phyloP scores from a whole-genome alignment of 2,113 vertebrate species.

The Limanda limanda region DNA sequence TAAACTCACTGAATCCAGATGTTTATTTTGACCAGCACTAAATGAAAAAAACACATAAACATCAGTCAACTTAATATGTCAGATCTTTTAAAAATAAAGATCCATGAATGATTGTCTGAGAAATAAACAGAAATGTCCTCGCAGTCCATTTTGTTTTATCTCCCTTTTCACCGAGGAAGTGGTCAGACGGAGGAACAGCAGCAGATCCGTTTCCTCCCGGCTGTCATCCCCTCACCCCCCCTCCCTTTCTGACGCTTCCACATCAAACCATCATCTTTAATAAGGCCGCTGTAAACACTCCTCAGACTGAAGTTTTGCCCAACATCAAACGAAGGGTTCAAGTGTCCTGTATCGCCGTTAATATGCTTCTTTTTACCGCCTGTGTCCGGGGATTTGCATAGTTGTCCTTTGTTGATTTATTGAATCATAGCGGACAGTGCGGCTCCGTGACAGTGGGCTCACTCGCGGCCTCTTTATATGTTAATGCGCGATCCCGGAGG shows the following conservation, averaged over 20 bases:
- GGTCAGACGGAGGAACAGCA: constrained; percentile 63
- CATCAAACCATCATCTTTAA: constrained; percentile 80
- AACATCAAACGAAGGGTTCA: constrained; percentile 66
- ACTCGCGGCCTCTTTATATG: constrained; percentile 84
- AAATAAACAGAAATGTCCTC: too few species aligned
- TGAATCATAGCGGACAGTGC: constrained; percentile 57
- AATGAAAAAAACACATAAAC: too few species aligned
- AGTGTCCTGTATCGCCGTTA: constrained; percentile 70
- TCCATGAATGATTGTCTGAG: too few species aligned
- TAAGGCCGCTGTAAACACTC: constrained; percentile 68
- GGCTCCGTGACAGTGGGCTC: constrained; percentile 65
- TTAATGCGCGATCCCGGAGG: constrained; percentile 77
- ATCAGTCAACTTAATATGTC: too few species aligned
- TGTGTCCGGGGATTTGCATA: constrained; percentile 81
- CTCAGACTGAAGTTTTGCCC: constrained; percentile 67
- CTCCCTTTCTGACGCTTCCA: constrained; percentile 52
- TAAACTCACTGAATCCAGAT: too few species aligned
- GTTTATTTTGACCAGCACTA: too few species aligned
- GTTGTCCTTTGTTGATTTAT: constrained; percentile 84
- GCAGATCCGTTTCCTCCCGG: constrained; percentile 61
- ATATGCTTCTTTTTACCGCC: constrained; percentile 77
- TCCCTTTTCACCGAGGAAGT: constrained; percentile 51
- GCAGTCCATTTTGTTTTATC: constrained; percentile 5
- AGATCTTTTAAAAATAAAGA: too few species aligned
- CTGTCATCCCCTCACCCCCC: constrained; percentile 46